Conservation (phyloP, 2,113 vertebrate species). For the Alces alces region DNA sequence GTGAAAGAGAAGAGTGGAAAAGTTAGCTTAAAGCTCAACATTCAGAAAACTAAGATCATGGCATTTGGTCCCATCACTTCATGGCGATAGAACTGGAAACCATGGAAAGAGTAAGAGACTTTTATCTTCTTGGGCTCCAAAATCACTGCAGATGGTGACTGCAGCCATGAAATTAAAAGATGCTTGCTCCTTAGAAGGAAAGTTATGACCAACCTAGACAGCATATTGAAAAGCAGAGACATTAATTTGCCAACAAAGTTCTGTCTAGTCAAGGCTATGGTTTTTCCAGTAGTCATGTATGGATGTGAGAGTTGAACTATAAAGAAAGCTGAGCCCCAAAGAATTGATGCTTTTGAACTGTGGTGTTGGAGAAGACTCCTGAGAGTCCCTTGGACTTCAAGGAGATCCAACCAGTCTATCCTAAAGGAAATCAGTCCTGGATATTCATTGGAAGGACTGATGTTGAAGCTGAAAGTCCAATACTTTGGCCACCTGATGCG, state of each 20-base stretch:
- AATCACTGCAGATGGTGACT: background rate
- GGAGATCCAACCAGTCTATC: background rate
- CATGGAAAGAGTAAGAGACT: background rate
- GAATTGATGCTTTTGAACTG: background rate
- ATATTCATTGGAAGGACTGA: background rate
- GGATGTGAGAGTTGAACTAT: background rate
- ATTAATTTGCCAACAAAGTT: background rate
- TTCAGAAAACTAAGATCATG: background rate
- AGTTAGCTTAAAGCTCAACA: background rate
- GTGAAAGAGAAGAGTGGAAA: background rate
- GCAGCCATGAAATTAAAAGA: background rate
- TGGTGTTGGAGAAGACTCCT: background rate
- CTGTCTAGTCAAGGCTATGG: background rate
- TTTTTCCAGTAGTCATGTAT: background rate
- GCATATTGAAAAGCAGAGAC: background rate
- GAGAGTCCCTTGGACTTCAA: background rate
- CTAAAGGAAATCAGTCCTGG: background rate
- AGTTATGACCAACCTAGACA: background rate
- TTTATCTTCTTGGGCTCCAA: background rate
- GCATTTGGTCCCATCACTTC: background rate
- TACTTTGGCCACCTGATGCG: background rate
- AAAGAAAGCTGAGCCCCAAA: background rate
- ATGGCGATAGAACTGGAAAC: background rate
- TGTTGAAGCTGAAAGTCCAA: background rate
- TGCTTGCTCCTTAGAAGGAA: background rate